Conservation (phyloP, 2,888 invertebrate species). For the Rhyacophila evoluta region DNA sequence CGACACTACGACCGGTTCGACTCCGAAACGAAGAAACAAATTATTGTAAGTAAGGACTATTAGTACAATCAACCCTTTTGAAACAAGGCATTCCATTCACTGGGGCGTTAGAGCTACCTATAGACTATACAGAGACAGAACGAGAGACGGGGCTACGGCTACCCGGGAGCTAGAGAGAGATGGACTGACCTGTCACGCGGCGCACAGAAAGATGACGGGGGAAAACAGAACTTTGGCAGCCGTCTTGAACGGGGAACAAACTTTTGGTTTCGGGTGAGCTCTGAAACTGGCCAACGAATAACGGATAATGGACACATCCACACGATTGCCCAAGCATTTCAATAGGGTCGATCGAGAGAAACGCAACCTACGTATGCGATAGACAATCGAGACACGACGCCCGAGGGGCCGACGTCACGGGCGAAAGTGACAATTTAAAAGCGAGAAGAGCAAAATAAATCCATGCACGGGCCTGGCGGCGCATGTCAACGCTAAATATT, state of each 20-base stretch:
- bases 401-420: conserved; percentile 43
- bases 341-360: conserved; percentile 67
- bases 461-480: conserved; percentile 50
- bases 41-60: conserved; percentile 56
- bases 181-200: conserved; percentile 71
- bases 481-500: conserved; percentile 46
- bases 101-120: conserved; percentile 42
- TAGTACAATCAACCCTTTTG: conserved; percentile 71
- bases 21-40: conserved; percentile 27
- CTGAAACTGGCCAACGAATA: conserved; percentile 66
- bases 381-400: conserved; percentile 52
- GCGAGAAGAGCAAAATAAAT: conserved; percentile 50
- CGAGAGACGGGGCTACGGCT: conserved; percentile 39
- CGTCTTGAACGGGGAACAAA: conserved; percentile 81
- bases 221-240: conserved; percentile 80
- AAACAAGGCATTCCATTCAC: conserved; percentile 60
- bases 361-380: conserved; percentile 45
- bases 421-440: conserved; percentile 39
- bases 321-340: conserved; percentile 59
- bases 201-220: conserved; percentile 83
- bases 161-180: conserved; percentile 60
- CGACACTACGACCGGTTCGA: conserved; percentile 19
- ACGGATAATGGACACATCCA: conserved; percentile 30
- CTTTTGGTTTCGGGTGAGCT: conserved; percentile 74
- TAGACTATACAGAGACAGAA: conserved; percentile 57